These are phyloP conservation scores for Laterallus jamaicensis DNA, from an alignment of 2,113 vertebrate species.

Conservation along the genomic window DNA sequence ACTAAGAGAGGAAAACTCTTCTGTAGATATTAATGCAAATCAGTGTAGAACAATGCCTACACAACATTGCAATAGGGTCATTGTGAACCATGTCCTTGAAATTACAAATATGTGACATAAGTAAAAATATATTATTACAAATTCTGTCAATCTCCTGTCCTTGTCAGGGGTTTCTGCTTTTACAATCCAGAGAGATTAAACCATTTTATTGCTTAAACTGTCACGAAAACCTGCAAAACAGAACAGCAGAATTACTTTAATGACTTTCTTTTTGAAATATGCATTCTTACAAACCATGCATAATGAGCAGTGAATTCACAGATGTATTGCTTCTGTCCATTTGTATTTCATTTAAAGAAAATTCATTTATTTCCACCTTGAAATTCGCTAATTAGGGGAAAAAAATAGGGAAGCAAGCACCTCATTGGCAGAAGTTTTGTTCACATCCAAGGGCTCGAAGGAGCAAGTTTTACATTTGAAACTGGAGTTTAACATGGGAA, in stretches of 20 bases:
- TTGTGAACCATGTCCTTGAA: constrained; percentile 76
- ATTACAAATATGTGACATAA: constrained; percentile 73
- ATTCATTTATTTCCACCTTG: constrained; percentile 8
- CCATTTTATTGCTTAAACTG: constrained; percentile 69
- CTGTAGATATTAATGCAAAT: constrained; percentile 70
- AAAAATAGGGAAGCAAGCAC: neutral
- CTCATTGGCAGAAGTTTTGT: neutral
- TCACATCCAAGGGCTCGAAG: neutral
- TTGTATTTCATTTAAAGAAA: constrained; percentile 50
- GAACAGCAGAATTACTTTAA: constrained; percentile 64
- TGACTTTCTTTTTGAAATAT: constrained; percentile 71
- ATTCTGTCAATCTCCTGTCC: constrained; percentile 68
- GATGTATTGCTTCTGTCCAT: constrained; percentile 34
- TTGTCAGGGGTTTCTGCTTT: constrained; percentile 64
- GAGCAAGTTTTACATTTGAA: neutral
- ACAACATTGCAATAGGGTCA: constrained; percentile 51
- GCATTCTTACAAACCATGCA: constrained; percentile 45
- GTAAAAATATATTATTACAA: constrained; percentile 70
- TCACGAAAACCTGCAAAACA: constrained; percentile 62
- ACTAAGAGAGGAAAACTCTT: constrained; percentile 47
- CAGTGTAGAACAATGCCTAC: constrained; percentile 49
- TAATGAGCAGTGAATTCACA: constrained; percentile 67
- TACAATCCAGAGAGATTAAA: constrained; percentile 71
- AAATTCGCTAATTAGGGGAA: constrained; percentile 23
- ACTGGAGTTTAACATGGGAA: neutral